phyloP scores from a whole-genome alignment of 2,113 vertebrate species.

The Misgurnus mizolepis region DNA sequence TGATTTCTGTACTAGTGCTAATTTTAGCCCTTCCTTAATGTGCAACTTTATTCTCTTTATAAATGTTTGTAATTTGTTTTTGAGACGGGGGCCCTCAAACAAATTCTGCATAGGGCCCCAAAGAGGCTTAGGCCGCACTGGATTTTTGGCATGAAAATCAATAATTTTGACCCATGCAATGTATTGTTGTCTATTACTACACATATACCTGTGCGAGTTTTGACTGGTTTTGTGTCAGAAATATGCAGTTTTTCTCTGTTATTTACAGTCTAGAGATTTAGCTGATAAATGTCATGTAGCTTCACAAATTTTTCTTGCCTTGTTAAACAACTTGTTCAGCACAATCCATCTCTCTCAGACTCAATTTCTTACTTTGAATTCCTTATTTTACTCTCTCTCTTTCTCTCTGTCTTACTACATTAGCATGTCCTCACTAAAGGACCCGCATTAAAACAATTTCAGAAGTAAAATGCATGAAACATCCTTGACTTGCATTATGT shows the following conservation, averaged over 20 bases:
- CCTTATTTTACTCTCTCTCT: constrained; percentile 13
- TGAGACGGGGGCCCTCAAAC: too few relatives aligned
- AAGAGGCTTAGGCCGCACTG: too few relatives aligned
- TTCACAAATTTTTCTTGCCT: constrained; percentile 2
- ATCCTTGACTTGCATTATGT: constrained; percentile 73
- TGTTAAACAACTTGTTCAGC: constrained; percentile 31
- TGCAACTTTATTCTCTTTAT: too few relatives aligned
- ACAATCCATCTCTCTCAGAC: constrained; percentile 20
- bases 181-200: too few relatives aligned
- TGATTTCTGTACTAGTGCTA: too few relatives aligned
- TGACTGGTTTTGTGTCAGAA: too few relatives aligned
- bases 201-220: too few relatives aligned
- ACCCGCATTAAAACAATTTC: constrained; percentile 56
- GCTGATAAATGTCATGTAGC: constrained; percentile 6
- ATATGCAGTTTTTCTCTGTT: neutral
- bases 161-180: too few relatives aligned
- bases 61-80: too few relatives aligned
- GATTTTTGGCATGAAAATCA: too few relatives aligned
- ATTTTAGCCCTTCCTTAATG: too few relatives aligned
- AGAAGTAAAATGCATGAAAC: constrained; percentile 67
- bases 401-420: constrained; percentile 42
- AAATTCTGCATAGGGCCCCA: too few relatives aligned
- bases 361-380: constrained; percentile 4
- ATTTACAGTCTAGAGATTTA: constrained; percentile 16
- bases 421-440: constrained; percentile 53